A percentile compares a stretch with the other conserved stretches of the same genome.
These are phyloP conservation scores for Picathartes gymnocephalus DNA, from an alignment of 2,113 vertebrate genomes.

Conservation along the genomic window DNA sequence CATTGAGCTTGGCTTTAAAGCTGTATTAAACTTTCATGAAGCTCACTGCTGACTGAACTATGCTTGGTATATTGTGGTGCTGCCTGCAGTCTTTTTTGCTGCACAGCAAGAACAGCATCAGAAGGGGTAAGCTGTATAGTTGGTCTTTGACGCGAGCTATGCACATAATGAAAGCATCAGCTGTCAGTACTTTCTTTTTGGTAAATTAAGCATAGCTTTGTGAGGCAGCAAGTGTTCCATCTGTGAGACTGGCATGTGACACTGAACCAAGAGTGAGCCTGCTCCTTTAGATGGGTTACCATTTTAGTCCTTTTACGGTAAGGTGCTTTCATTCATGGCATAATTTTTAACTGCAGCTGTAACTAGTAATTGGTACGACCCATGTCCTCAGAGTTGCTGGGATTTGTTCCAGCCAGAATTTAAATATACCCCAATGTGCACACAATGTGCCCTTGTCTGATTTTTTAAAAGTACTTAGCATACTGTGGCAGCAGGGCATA, in stretches of 20 bases:
- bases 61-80: not conserved
- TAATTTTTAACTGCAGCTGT: constrained; percentile 38
- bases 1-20: constrained; percentile 32
- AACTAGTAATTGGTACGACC: constrained; percentile 12
- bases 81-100: not conserved
- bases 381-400: not conserved
- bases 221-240: not conserved
- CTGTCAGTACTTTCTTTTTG: not conserved
- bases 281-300: not conserved
- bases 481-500: not conserved
- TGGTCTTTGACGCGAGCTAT: not conserved
- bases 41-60: not conserved
- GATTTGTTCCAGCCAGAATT: constrained; percentile 29
- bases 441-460: constrained; percentile 30
- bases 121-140: not conserved
- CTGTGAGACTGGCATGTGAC: not conserved
- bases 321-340: constrained; percentile 22
- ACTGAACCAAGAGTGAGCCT: not conserved
- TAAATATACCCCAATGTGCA: not conserved
- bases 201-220: not conserved
- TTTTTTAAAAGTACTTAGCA: constrained; percentile 1
- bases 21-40: not conserved
- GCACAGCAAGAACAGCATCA: not conserved
- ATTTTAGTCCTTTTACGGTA: constrained; percentile 18
- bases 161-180: not conserved